phyloP scores from a whole-genome alignment of 1,140 invertebrate species.

The Maniola jurtina region DNA sequence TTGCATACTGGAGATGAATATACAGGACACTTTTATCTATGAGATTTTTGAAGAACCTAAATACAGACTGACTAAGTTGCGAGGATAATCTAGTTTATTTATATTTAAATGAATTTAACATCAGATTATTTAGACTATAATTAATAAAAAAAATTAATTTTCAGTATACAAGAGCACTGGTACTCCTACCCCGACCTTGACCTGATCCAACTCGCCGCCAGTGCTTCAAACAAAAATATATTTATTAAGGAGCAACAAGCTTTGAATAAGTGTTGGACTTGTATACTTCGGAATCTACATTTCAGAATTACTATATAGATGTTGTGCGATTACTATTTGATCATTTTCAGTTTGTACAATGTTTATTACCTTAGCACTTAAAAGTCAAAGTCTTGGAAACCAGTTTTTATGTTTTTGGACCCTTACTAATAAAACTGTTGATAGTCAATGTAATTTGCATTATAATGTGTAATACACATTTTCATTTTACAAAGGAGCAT shows the following conservation, averaged over 20 bases:
- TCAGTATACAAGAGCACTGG: conserved; percentile 62
- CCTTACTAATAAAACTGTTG: background rate
- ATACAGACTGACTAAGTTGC: too few species aligned
- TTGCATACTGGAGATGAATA: too few species aligned
- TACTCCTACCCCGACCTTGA: conserved; percentile 46
- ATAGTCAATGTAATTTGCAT: background rate
- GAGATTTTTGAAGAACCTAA: too few species aligned
- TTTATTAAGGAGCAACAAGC: conserved; percentile 53
- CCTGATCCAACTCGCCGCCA: conserved; percentile 41
- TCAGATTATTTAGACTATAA: background rate
- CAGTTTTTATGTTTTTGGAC: background rate
- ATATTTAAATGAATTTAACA: background rate
- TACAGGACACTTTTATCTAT: too few species aligned
- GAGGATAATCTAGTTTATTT: background rate
- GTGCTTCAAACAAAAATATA: conserved; percentile 52
- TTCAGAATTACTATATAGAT: conserved; percentile 55
- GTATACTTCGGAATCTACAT: conserved; percentile 49
- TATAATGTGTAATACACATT: too few species aligned
- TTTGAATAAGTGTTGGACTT: conserved; percentile 61
- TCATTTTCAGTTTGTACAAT: conserved; percentile 48
- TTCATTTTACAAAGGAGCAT: too few species aligned
- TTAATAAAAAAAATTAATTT: too few species aligned
- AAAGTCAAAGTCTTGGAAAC: background rate
- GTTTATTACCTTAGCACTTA: conserved; percentile 62
- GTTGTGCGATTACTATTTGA: conserved; percentile 46